Conservation (phyloP, 92 coral and sea anemone genomes). For the Epizoanthus rinbou region DNA sequence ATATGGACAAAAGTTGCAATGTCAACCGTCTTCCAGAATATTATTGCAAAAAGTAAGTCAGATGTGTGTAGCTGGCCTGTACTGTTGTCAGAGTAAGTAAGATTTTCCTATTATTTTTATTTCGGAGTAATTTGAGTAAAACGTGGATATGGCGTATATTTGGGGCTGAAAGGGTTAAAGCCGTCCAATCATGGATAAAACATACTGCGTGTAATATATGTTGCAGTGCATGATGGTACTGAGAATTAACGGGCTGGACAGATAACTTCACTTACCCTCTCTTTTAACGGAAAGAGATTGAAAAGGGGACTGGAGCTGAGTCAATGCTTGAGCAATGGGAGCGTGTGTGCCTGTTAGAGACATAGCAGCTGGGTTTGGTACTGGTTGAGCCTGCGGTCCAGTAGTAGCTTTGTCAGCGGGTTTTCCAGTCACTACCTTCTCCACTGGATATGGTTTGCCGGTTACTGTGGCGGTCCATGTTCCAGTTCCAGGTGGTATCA, state of each 20-base stretch:
- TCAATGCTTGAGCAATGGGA: not conserved
- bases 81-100: too few species aligned
- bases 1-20: too few species aligned
- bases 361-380: not conserved
- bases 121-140: too few species aligned
- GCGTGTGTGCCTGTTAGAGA: not conserved
- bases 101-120: too few species aligned
- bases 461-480: not conserved
- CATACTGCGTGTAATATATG: too few species aligned
- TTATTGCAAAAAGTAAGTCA: too few species aligned
- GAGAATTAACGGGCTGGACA: not conserved
- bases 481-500: constrained; percentile 8
- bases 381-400: not conserved
- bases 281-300: not conserved
- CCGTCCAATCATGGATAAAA: too few species aligned
- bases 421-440: not conserved
- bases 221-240: too few species aligned
- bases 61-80: too few species aligned
- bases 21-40: too few species aligned
- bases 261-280: constrained; percentile 8
- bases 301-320: not conserved
- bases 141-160: too few species aligned
- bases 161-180: too few species aligned
- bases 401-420: constrained; percentile 4
- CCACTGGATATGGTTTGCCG: not conserved